Conservation (phyloP, 2,797 vertebrate genomes). For the Odontamblyopus lacepedii region DNA sequence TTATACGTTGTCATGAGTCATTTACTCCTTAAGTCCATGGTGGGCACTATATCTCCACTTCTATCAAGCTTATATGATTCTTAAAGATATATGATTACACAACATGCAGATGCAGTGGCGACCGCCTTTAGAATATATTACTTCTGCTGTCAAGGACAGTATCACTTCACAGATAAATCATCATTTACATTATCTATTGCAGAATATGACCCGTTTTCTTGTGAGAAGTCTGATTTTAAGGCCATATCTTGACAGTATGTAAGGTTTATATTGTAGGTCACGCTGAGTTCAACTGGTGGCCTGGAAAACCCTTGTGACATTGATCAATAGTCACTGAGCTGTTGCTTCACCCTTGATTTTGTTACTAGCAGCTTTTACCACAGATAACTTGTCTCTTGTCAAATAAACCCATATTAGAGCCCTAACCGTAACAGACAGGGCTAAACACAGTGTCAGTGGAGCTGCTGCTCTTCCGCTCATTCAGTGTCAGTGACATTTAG, state of each 20-base stretch:
- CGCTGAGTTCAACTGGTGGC: constrained; percentile 19
- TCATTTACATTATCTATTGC: constrained; percentile 34
- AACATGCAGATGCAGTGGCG: neutral
- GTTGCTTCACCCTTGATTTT: constrained; percentile 19
- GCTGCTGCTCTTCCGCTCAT: neutral
- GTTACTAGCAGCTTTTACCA: constrained; percentile 13
- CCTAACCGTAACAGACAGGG: constrained; percentile 1
- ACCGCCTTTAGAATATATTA: constrained; percentile 8
- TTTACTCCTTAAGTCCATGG: neutral
- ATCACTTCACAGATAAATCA: constrained; percentile 20
- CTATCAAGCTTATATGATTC: neutral
- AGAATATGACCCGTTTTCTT: constrained; percentile 36
- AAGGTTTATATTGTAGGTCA: constrained; percentile 12
- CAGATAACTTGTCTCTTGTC: constrained; percentile 13
- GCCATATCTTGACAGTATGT: neutral
- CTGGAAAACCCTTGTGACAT: constrained; percentile 21
- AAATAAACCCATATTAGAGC: constrained; percentile 1
- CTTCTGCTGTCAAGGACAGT: constrained; percentile 24
- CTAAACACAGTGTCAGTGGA: neutral
- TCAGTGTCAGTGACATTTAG: constrained; percentile 3
- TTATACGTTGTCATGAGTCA: neutral
- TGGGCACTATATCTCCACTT: neutral
- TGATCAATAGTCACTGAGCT: constrained; percentile 23
- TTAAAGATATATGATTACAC: neutral
- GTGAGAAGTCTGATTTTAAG: constrained; percentile 23